These are phyloP conservation scores for Exephanes ischioxanthus DNA, from an alignment of 2,888 invertebrate genomes.

Conservation along the genomic window DNA sequence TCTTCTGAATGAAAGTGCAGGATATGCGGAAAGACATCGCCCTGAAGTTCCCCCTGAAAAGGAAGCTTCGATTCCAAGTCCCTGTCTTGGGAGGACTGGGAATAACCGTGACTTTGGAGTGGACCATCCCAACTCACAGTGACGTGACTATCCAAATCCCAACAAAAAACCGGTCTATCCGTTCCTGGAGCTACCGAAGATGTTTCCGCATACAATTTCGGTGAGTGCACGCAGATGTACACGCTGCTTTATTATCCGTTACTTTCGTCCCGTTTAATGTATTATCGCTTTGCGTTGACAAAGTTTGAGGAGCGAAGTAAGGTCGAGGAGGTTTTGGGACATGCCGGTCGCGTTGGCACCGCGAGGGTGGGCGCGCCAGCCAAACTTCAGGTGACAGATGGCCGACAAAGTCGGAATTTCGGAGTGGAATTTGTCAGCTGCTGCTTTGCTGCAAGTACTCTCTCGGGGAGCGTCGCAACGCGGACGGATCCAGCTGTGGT, in stretches of 20 bases:
- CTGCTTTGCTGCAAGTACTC: conserved; percentile 65
- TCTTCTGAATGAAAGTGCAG: too few relatives aligned
- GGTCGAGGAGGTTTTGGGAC: conserved; percentile 30
- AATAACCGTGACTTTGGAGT: neutral
- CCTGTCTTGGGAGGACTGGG: too few relatives aligned
- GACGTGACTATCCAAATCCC: neutral
- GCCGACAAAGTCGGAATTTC: conserved; percentile 74
- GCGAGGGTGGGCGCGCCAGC: conserved; percentile 29
- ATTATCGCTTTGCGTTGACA: conserved; percentile 64
- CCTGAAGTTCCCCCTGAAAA: too few relatives aligned
- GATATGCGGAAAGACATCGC: too few relatives aligned
- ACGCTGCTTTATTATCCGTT: conserved; percentile 2
- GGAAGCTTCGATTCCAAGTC: too few relatives aligned
- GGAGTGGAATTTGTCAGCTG: conserved; percentile 72
- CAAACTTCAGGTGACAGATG: conserved; percentile 73
- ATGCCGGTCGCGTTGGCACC: conserved; percentile 45
- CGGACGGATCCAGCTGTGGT: conserved; percentile 64
- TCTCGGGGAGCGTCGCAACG: conserved; percentile 62
- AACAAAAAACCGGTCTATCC: neutral
- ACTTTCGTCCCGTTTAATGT: conserved; percentile 18
- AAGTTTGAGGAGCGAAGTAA: conserved; percentile 65
- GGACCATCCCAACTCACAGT: neutral
- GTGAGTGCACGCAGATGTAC: neutral
- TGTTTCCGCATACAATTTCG: neutral
- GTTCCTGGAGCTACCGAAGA: neutral